These are phyloP conservation scores for Thamnophis sirtalis DNA, from an alignment of 2,113 vertebrate genomes.

Conservation along the genomic window DNA sequence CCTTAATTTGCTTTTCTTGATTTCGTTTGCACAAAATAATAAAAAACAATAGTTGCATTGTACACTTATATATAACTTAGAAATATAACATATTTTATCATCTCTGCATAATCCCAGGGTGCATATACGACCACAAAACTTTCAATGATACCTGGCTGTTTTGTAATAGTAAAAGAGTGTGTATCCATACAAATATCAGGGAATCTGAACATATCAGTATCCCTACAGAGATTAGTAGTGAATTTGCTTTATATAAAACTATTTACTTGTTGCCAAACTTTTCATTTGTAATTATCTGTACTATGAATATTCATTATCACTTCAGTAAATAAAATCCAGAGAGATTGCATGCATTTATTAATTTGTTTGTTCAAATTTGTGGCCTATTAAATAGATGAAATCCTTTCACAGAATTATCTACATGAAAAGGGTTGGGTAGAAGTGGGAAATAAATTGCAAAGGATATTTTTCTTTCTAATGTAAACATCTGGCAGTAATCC, in stretches of 20 bases:
- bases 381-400: slow-evolving; percentile 46
- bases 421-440: slow-evolving; percentile 62
- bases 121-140: rapidly evolving
- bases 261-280: background rate
- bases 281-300: slow-evolving; percentile 8
- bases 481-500: slow-evolving; percentile 96
- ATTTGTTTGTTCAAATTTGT: slow-evolving; percentile 49
- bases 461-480: slow-evolving; percentile 88
- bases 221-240: background rate
- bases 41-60: background rate
- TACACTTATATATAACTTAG: background rate
- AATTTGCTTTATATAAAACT: slow-evolving; percentile 21
- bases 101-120: background rate
- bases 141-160: background rate
- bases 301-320: slow-evolving; percentile 1
- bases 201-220: background rate
- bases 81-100: background rate
- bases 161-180: background rate
- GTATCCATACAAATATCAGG: background rate
- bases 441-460: slow-evolving; percentile 77
- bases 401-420: slow-evolving; percentile 56
- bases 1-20: background rate
- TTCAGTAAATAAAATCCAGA: slow-evolving; percentile 27
- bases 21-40: background rate
- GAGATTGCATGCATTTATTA: slow-evolving; percentile 39